phyloP scores from a whole-genome alignment of 53 echinoderm and acorn worm genomes.

The Holothuria scabra region DNA sequence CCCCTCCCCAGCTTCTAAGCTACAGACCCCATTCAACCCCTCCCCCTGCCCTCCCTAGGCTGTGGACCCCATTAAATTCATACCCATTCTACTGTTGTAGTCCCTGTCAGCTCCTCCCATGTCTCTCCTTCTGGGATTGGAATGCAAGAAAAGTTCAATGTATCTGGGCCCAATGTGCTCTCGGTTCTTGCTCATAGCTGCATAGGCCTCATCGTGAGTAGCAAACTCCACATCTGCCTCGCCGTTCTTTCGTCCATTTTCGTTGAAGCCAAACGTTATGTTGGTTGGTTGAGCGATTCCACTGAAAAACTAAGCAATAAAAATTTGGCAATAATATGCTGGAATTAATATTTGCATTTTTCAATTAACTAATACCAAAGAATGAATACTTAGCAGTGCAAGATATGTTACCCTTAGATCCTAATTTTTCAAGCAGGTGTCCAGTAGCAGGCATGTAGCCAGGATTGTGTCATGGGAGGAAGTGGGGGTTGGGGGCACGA shows the following conservation, averaged over 20 bases:
- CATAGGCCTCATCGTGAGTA: conserved; percentile 73
- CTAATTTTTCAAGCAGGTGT: too few relatives aligned
- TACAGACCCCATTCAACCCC: too few relatives aligned
- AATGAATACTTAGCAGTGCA: too few relatives aligned
- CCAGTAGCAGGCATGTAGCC: too few relatives aligned
- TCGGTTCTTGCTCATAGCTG: conserved; percentile 83
- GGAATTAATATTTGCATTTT: too few relatives aligned
- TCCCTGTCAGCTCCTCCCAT: conserved; percentile 37
- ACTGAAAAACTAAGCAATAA: conserved; percentile 55
- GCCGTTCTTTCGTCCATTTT: conserved; percentile 82
- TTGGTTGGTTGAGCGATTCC: conserved; percentile 65
- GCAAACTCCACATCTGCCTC: conserved; percentile 91
- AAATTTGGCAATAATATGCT: background rate
- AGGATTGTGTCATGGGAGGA: too few relatives aligned
- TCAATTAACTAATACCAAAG: too few relatives aligned
- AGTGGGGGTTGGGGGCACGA: too few relatives aligned
- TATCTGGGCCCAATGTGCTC: conserved; percentile 94
- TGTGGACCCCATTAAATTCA: too few relatives aligned
- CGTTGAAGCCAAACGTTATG: conserved; percentile 65
- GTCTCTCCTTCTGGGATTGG: conserved; percentile 62
- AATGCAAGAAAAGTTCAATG: conserved; percentile 96
- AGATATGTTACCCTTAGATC: too few relatives aligned
- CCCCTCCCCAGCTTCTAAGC: too few relatives aligned
- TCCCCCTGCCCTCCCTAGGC: too few relatives aligned
- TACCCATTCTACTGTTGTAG: conserved; percentile 33